A percentile compares a stretch with the other conserved stretches of the same genome.
Conservation (phyloP, 1,140 invertebrate species). For the Dinoponera quadriceps region DNA sequence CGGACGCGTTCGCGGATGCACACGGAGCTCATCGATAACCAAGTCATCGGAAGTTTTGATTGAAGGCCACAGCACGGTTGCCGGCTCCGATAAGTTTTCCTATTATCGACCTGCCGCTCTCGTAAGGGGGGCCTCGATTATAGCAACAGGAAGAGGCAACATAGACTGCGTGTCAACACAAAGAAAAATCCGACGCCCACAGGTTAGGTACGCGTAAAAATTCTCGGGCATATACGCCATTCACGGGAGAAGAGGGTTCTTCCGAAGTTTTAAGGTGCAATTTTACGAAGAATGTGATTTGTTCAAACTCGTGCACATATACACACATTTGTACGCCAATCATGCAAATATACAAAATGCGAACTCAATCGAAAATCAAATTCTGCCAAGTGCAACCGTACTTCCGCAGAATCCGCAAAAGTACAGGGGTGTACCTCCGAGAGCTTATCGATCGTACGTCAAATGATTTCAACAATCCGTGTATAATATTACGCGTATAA, state of each 20-base stretch:
- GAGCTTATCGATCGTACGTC: neutral
- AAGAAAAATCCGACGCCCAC: constrained; percentile 8
- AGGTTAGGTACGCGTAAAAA: constrained; percentile 3
- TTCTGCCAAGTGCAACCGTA: neutral
- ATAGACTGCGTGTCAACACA: constrained; percentile 2
- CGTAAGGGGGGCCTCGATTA: constrained; percentile 30
- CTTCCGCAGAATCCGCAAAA: neutral
- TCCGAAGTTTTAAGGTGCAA: neutral
- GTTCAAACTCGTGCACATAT: constrained; percentile 6
- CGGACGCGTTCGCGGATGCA: constrained; percentile 1
- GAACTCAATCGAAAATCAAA: neutral
- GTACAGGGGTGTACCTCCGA: neutral
- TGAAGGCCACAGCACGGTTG: constrained; percentile 57
- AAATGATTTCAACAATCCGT: neutral
- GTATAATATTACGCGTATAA: neutral
- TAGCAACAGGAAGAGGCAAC: constrained; percentile 20
- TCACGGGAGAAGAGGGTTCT: neutral
- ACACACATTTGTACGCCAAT: too few species aligned
- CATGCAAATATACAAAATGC: constrained; percentile 37
- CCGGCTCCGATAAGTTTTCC: constrained; percentile 56
- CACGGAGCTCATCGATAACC: constrained; percentile 38
- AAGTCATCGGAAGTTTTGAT: constrained; percentile 68
- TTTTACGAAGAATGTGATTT: neutral
- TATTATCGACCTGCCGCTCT: constrained; percentile 47
- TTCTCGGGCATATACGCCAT: neutral